phyloP scores from a whole-genome alignment of 1,140 invertebrate genomes.

The Cheumatopsyche charites region DNA sequence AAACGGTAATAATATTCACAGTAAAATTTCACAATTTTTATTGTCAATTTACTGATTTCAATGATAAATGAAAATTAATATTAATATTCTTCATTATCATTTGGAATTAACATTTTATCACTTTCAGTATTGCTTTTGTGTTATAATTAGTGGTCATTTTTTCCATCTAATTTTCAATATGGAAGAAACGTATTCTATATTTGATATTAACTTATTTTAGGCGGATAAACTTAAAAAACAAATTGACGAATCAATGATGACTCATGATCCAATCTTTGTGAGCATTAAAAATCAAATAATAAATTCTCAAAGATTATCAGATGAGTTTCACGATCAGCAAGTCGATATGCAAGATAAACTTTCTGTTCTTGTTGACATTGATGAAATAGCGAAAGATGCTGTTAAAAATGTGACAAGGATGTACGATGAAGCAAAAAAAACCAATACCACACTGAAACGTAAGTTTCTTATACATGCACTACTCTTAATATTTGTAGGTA shows the following conservation, averaged over 20 bases:
- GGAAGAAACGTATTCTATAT: too few species aligned
- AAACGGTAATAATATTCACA: conserved; percentile 61
- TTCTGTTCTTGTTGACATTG: conserved; percentile 70
- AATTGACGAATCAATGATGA: conserved; percentile 55
- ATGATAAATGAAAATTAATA: too few species aligned
- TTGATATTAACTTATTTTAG: conserved; percentile 14
- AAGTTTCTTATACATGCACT: too few species aligned
- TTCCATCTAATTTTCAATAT: too few species aligned
- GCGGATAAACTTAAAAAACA: conserved; percentile 37
- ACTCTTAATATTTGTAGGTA: neutral
- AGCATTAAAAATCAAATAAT: conserved; percentile 50
- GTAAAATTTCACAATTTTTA: too few species aligned
- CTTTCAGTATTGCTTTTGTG: too few species aligned
- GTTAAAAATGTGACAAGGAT: conserved; percentile 84
- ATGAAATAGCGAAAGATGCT: conserved; percentile 78
- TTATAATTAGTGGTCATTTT: too few species aligned
- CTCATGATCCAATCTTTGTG: conserved; percentile 54
- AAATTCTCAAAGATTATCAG: conserved; percentile 63
- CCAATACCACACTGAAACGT: conserved; percentile 83
- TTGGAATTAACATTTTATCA: too few species aligned
- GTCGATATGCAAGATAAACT: conserved; percentile 66
- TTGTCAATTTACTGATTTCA: conserved; percentile 15
- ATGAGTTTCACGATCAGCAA: conserved; percentile 69
- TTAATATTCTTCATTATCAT: too few species aligned
- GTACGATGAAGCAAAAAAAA: conserved; percentile 84